These are phyloP conservation scores for Pteronura brasiliensis DNA, from an alignment of 2,113 vertebrate genomes.

Conservation along the genomic window DNA sequence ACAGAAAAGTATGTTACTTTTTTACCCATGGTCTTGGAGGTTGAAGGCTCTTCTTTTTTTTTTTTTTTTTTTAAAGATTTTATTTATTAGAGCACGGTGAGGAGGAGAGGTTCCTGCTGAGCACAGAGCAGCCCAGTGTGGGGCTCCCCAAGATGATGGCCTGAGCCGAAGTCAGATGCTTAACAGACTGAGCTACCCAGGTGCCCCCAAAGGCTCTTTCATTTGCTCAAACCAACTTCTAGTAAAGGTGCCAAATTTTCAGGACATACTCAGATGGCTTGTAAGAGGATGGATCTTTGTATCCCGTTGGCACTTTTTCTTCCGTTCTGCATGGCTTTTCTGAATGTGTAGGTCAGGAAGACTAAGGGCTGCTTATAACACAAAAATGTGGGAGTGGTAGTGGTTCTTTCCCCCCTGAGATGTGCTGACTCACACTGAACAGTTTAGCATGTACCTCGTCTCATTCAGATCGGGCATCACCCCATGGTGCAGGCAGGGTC, in stretches of 20 bases:
- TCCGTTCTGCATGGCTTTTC: neutral
- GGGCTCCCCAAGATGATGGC: neutral
- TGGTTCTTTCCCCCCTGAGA: neutral
- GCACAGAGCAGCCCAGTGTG: neutral
- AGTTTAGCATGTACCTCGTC: neutral
- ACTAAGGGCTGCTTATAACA: neutral
- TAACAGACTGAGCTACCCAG: neutral
- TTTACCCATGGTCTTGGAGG: neutral
- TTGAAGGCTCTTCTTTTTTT: neutral
- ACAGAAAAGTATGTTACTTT: neutral
- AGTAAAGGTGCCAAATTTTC: neutral
- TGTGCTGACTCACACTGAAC: neutral
- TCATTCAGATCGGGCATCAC: neutral
- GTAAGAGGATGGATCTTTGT: neutral
- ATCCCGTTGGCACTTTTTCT: constrained; percentile 36
- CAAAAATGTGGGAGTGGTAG: neutral
- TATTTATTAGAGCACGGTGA: neutral
- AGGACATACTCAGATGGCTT: neutral
- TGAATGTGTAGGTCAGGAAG: neutral
- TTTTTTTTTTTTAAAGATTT: neutral
- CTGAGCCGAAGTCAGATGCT: neutral
- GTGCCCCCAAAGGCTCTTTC: neutral
- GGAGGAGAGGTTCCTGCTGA: neutral
- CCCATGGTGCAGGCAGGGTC: neutral
- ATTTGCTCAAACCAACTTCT: neutral